A percentile compares a stretch with the other conserved stretches of the same genome.
These are phyloP conservation scores for Austrolebias charrua DNA, from an alignment of 2,797 vertebrate genomes.

Conservation along the genomic window DNA sequence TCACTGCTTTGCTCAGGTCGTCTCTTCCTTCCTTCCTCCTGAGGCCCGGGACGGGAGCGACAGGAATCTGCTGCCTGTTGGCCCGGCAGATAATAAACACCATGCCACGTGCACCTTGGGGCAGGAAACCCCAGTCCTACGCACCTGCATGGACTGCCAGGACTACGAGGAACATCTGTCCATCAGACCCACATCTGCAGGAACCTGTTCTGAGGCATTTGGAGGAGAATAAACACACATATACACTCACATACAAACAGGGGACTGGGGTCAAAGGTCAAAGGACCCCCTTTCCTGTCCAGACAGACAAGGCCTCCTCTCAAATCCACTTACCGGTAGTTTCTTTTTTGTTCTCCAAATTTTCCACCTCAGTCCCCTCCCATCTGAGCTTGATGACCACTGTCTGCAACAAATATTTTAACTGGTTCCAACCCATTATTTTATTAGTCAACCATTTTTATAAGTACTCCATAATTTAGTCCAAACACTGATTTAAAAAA, in stretches of 20 bases:
- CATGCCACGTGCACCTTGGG: conserved; percentile 48
- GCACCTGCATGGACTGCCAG: conserved; percentile 70
- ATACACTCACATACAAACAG: conserved; percentile 28
- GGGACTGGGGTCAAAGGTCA: conserved; percentile 66
- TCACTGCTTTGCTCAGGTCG: neutral
- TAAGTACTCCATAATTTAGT: no score
- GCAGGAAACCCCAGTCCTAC: conserved; percentile 61
- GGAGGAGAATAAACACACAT: conserved; percentile 42
- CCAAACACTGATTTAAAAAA: no score
- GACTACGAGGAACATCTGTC: conserved; percentile 74
- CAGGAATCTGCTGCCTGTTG: conserved; percentile 56
- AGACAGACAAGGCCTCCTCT: conserved; percentile 70
- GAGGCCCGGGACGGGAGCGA: conserved; percentile 49
- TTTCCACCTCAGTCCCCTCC: conserved; percentile 6
- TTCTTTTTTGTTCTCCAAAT: conserved; percentile 6
- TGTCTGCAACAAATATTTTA: conserved; percentile 1
- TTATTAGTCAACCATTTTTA: no score
- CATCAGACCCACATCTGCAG: conserved; percentile 45
- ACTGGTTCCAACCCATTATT: neutral
- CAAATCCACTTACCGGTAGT: conserved; percentile 34
- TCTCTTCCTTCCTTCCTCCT: conserved; percentile 36
- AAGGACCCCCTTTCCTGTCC: conserved; percentile 76
- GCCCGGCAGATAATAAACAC: conserved; percentile 66
- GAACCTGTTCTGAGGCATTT: conserved; percentile 61
- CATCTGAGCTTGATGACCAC: conserved; percentile 10